Evolutionary conservation across 2,888 invertebrate genomes (phyloP).

Genomic region (Galeopsomyia nigrocyanea): DNA sequence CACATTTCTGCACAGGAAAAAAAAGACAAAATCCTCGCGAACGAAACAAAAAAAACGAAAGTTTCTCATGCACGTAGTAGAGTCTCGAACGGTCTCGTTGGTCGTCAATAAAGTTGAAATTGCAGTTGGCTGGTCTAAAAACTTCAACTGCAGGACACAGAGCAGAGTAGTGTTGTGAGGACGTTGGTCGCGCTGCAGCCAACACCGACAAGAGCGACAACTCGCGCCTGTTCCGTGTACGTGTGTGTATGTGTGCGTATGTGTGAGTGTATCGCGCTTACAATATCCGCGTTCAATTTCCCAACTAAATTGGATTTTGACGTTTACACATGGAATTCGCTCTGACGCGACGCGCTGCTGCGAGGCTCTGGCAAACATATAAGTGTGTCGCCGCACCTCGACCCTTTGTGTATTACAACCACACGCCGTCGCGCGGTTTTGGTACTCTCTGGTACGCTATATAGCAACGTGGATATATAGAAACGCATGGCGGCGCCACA

Average conservation of each 20-base stretch:
- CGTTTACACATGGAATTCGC: conserved; percentile 30
- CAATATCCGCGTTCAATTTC: conserved; percentile 40
- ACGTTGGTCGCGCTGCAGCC: neutral
- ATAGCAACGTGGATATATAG: conserved; percentile 35
- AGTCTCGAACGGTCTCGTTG: neutral
- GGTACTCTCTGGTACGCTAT: conserved; percentile 52
- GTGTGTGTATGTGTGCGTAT: too few species aligned
- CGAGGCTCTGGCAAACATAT: conserved; percentile 11
- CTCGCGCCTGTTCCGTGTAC: too few species aligned
- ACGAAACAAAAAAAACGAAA: neutral
- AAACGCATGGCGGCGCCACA: conserved; percentile 41
- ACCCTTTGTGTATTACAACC: conserved; percentile 25
- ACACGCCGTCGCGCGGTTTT: conserved; percentile 51
- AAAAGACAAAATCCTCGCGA: neutral
- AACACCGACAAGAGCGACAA: neutral
- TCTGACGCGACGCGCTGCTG: neutral
- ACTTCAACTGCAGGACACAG: neutral
- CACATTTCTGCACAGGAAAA: neutral
- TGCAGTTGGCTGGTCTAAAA: conserved; percentile 18
- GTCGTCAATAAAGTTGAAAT: conserved; percentile 19
- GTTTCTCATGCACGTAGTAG: too few species aligned
- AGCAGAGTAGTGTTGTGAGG: neutral
- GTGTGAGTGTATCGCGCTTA: neutral
- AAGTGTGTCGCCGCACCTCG: conserved; percentile 20
- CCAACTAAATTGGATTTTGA: conserved; percentile 41